phyloP scores from a whole-genome alignment of 2,888 invertebrate genomes.

The Ectropis crepuscularia region DNA sequence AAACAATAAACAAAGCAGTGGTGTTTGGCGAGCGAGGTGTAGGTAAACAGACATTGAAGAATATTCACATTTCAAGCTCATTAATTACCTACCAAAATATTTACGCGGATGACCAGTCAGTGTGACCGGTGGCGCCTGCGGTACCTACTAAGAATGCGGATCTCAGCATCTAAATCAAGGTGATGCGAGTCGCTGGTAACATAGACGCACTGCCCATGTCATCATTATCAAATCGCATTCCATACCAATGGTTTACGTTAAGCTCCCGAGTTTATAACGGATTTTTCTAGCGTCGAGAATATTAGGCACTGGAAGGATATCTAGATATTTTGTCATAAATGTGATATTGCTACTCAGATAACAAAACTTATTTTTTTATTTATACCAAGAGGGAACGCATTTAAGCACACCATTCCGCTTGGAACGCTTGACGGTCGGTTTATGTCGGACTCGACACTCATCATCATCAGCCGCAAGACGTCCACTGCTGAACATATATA shows the following conservation, averaged over 20 bases:
- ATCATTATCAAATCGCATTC: conserved; percentile 47
- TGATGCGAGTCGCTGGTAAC: conserved; percentile 67
- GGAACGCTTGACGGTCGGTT: no score
- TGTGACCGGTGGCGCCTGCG: conserved; percentile 69
- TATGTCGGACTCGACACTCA: no score
- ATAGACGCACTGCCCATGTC: conserved; percentile 50
- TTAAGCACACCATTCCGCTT: no score
- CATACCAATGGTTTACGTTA: conserved; percentile 2
- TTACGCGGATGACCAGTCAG: conserved; percentile 65
- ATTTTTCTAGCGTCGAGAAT: no score
- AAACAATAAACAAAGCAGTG: conserved; percentile 37
- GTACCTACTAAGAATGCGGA: conserved; percentile 81
- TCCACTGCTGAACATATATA: no score
- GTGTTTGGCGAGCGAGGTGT: conserved; percentile 37
- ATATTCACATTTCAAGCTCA: conserved; percentile 59
- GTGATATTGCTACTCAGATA: no score
- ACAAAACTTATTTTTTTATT: no score
- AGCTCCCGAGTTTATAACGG: no score
- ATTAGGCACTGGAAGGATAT: no score
- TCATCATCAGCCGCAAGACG: no score
- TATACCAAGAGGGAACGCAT: no score
- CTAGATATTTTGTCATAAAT: no score
- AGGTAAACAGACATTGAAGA: conserved; percentile 61
- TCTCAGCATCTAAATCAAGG: conserved; percentile 79
- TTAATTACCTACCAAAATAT: conserved; percentile 82